These are phyloP conservation scores for Elysia chlorotica DNA, from an alignment of 1,140 invertebrate genomes.

Conservation along the genomic window DNA sequence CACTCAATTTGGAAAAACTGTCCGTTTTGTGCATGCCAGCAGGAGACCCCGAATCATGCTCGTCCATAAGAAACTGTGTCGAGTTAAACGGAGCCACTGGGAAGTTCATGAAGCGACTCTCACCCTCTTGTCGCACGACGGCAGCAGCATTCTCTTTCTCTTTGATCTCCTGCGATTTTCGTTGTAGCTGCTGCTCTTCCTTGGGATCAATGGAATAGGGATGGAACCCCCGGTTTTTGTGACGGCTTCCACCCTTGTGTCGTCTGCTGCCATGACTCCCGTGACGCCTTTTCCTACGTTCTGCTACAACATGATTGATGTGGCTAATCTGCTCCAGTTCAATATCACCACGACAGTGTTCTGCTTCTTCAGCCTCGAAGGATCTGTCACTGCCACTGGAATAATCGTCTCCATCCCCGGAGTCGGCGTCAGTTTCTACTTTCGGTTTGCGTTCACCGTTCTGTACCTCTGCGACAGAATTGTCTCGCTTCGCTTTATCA, in stretches of 20 bases:
- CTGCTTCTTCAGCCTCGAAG: constrained; percentile 6
- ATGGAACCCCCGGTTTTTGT: constrained; percentile 15
- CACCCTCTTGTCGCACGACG: constrained; percentile 4
- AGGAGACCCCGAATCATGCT: constrained; percentile 7
- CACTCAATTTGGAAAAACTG: constrained; percentile 2
- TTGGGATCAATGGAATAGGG: background rate
- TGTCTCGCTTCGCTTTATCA: background rate
- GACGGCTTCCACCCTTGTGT: constrained; percentile 17
- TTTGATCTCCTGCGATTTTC: constrained; percentile 12
- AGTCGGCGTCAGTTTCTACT: constrained; percentile 3
- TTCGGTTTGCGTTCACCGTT: background rate
- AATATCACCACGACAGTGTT: background rate
- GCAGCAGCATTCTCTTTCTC: constrained; percentile 23
- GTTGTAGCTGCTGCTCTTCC: constrained; percentile 8
- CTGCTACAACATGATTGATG: too few species aligned
- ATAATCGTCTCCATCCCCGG: constrained; percentile 14
- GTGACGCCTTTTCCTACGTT: constrained; percentile 10
- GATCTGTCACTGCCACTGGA: constrained; percentile 24
- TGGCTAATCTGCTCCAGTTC: too few species aligned
- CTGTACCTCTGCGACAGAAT: background rate
- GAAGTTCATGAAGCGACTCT: constrained; percentile 6
- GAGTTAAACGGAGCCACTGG: constrained; percentile 22
- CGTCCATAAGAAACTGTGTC: constrained; percentile 22
- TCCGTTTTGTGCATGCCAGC: background rate
- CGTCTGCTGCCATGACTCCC: constrained; percentile 23